Evolutionary conservation across 2,113 vertebrate species (phyloP).

Genomic region (Megaceryle torquata): DNA sequence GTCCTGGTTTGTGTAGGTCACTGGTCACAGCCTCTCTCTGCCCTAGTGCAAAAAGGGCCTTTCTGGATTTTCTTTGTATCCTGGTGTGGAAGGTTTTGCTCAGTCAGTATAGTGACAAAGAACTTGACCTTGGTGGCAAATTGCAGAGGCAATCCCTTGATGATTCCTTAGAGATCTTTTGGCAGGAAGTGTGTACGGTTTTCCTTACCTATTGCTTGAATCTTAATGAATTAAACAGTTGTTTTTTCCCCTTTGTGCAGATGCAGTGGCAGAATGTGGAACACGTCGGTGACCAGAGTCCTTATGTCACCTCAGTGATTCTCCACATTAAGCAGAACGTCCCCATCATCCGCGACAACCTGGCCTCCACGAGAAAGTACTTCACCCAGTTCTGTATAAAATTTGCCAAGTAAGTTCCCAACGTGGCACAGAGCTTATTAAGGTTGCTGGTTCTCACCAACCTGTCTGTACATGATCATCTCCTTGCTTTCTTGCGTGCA

Average conservation of each 20-base stretch:
- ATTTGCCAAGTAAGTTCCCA: constrained; percentile 89
- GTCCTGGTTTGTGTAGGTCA: neutral
- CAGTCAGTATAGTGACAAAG: neutral
- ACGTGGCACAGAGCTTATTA: rapidly evolving
- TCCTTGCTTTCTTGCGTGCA: neutral
- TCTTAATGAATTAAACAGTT: constrained; percentile 12
- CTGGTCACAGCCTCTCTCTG: neutral
- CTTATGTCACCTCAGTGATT: constrained; percentile 97
- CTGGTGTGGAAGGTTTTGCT: neutral
- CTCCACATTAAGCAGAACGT: constrained; percentile 98
- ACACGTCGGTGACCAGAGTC: constrained; percentile 97
- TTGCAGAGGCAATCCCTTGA: neutral
- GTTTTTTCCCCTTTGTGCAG: constrained; percentile 68
- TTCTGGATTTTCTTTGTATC: neutral
- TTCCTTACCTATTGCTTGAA: neutral
- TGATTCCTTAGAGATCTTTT: neutral
- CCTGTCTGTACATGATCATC: neutral
- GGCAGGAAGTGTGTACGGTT: constrained; percentile 24
- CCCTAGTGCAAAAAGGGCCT: neutral
- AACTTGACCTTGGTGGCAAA: constrained; percentile 7
- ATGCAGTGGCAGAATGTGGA: constrained; percentile 99
- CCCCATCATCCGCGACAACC: constrained; percentile 94
- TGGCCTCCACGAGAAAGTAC: constrained; percentile 96
- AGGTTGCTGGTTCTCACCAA: neutral
- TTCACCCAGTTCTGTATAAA: constrained; percentile 99